Evolutionary conservation across 2,797 vertebrate species (phyloP).

Genomic region (Aphelocoma californica): DNA sequence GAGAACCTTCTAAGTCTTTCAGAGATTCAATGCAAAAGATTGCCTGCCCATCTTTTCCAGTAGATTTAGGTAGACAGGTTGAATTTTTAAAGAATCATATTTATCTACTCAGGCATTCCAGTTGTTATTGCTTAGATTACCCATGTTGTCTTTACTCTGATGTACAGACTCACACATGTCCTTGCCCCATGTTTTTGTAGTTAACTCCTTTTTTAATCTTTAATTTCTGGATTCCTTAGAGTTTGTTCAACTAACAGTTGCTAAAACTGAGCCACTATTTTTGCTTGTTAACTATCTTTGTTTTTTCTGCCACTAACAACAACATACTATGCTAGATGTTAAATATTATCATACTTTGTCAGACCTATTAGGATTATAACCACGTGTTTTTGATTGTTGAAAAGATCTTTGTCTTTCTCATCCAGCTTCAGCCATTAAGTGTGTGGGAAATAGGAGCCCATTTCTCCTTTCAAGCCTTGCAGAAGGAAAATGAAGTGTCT

Average conservation of each 20-base stretch:
- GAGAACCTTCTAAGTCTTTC: background rate
- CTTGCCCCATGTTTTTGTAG: background rate
- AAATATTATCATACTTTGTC: background rate
- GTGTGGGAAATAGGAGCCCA: background rate
- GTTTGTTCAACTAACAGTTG: background rate
- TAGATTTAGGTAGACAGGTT: background rate
- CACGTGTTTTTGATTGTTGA: background rate
- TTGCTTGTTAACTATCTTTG: background rate
- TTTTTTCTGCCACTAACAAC: background rate
- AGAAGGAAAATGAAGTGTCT: background rate
- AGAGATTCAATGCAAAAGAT: background rate
- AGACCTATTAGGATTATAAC: background rate
- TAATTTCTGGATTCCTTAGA: background rate
- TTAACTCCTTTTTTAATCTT: background rate
- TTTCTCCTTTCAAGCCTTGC: background rate
- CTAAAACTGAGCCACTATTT: background rate
- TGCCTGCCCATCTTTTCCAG: background rate
- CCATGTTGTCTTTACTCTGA: background rate
- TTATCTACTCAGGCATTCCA: background rate
- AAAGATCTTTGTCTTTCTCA: background rate
- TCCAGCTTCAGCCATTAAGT: background rate
- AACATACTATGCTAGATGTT: background rate
- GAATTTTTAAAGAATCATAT: background rate
- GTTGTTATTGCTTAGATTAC: background rate
- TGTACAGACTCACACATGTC: fast-evolving